Base-by-base conservation (phyloP, 2,888 invertebrate genomes). In the Hemithea aestivaria region DNA sequence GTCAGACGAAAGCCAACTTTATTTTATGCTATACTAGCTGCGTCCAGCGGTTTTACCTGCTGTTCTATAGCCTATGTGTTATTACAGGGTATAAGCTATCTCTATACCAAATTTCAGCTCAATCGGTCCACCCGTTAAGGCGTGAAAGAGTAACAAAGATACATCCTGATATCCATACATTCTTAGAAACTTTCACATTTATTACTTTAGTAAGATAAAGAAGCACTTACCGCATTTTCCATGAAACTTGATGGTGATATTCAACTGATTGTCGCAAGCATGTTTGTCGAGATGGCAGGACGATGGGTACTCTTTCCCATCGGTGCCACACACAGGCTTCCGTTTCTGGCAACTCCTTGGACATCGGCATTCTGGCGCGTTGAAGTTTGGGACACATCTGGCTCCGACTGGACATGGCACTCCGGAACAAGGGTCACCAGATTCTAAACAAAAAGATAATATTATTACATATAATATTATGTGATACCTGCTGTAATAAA, bases 221-320 rank as follows among this genome's bases (percentile, higher is more conserved):
- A n/a, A n/a, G n/a, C n/a, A 69, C 93, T 91, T 78, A 96, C 96
- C 96, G 81, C 97, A 97, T 82, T 94, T 93, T 27, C 96, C 96
- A 42, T 91, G 90, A 62, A 94, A 95, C 62, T 93, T 93, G 53
- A 96, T 90, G 10, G 92, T 92, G 53, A 96, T 90, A 66, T 94
- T 93, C 45, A 90, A 87, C 51, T 91, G 90, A 56, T 90, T 90
- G 46, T 90, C 89, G 73, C 97, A 97, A 1, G 96, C 92, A 24
- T 92, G 90, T 57, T 92, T 90, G 62, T 93, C 91, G 90, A 96
- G 94, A 72, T 95, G 93, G 66, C 96, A 96, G 23, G 93, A 91
- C 65, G 95, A 96, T 22, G 94, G 90, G 77, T 96, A 96, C 48
- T 96, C 91, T 58, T 92, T 91, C 4, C 95, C 95, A 72, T 96